Evolutionary conservation across 2,888 invertebrate species (phyloP), one percentile per base, ranked within the genome.

Genomic region (Dascillus cervinus): DNA sequence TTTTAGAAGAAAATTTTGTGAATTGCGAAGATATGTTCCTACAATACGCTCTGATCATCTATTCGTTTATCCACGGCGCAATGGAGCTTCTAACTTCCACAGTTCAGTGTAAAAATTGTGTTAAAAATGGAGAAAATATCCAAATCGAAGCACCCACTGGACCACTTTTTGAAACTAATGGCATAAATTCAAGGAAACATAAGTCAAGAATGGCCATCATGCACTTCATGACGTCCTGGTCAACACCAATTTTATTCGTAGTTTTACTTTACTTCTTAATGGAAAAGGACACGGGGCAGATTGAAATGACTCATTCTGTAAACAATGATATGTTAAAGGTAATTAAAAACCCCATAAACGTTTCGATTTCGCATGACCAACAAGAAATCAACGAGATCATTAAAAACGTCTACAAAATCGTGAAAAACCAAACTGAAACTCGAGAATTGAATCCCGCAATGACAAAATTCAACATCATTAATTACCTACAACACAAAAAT

Each of bases 1-100:
- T n/a, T n/a, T n/a, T n/a, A n/a, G n/a, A n/a, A n/a, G n/a, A n/a
- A n/a, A n/a, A n/a, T n/a, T n/a, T n/a, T n/a, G n/a, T n/a, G 5
- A 17, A 17, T 24, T 49, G 42, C 25, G 41, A 47, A 13, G 37
- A 48, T 26, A 39, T 42, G 9, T 53, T 56, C 17, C 36, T 57
- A 32, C 43, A 52, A 41, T 51, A 60, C 35, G 47, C 56, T 11
- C 41, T 61, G 38, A 37, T 61, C 10, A 31, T 58, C 9, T 56
- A 53, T 32, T 56, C 60, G 3, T 61, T 59, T 34, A 22, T 55
- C 11, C 57, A 60, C 31, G 58, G 56, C 28, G 42, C 58, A 13
- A 37, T 58, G 23, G 46, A 53, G 4, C 32, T 62, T n/a, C 31
- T 60, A n/a, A 50, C 45, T 20, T 41, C 43, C 8, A 41, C 49